phyloP scores from a whole-genome alignment of 1,140 invertebrate species.

The Cotesia chilonis region DNA sequence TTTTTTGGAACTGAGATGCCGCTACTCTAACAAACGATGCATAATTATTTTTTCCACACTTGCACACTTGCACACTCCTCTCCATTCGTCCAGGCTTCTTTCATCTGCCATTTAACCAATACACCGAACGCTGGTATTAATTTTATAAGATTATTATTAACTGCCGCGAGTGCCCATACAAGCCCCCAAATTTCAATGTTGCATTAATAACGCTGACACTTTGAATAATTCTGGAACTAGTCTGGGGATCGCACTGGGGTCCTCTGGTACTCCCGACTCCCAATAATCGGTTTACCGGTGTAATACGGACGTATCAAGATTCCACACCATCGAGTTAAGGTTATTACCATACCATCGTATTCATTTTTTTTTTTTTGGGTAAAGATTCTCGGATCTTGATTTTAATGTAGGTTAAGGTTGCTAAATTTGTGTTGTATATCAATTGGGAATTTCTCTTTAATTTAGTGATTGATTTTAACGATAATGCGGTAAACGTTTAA shows the following conservation, averaged over 20 bases:
- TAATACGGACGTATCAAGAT: conserved; percentile 24
- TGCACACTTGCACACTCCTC: neutral
- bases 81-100: neutral
- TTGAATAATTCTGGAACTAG: neutral
- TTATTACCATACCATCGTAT: conserved; percentile 7
- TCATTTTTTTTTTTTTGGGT: neutral
- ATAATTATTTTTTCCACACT: conserved; percentile 32
- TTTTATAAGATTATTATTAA: neutral
- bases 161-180: neutral
- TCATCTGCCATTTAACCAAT: neutral
- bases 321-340: neutral
- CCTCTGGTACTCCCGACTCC: no score
- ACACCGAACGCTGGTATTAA: neutral
- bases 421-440: conserved; percentile 2
- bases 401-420: conserved; percentile 25
- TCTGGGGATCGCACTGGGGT: no score
- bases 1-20: neutral
- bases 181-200: neutral
- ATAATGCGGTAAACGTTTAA: conserved; percentile 10
- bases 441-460: conserved; percentile 20
- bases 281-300: neutral
- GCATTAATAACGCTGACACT: conserved; percentile 7
- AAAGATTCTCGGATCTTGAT: conserved; percentile 10
- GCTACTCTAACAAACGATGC: neutral
- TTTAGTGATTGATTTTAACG: conserved; percentile 15